Base-by-base conservation (phyloP, 2,797 vertebrate species). In the Sebastes iracundus region DNA sequence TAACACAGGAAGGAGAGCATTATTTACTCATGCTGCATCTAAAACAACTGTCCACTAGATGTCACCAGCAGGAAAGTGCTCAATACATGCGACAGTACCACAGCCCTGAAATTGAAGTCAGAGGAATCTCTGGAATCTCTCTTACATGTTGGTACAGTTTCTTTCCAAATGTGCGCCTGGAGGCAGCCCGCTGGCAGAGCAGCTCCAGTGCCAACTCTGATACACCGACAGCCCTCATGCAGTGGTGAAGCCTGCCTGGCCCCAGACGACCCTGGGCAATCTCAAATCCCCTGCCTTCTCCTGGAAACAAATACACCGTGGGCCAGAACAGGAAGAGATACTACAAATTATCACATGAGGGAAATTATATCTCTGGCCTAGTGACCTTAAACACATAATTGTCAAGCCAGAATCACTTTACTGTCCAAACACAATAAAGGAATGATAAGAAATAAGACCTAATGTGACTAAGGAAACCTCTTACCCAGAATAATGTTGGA, bases 281-380 rank as follows among this genome's bases (percentile, higher is more conserved):
- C 87, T 99, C 97, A 88, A 99, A 99, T 0, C 98, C 98, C 59
- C 96, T 90, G 28, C 97, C 98, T 80, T 99, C 98, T 56, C 98
- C 98, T 99, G 85, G 1, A 66, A 22, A 81, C 27, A 42, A 13
- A 59, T 4, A 11, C 27, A 72, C n/a, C 35, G 4, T 14, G 4
- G 23, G 30, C 14, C 7, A 27, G 32, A 32, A 22, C 38, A 27
- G 32, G 20, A 38, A 46, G 12, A 60, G 30, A 16, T 20, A 33
- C 8, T 13, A 18, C 22, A 10, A 70, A 52, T 49, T 2, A 18
- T 27, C 18, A 27, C 49, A 27, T 3, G 14, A 53, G 28, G 53
- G 13, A 64, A 35, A 56, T 11, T 4, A 25, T 3, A 67, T 27
- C 49, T 28, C 22, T 70, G 25, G 6, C 6, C 10, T 11, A 14